Evolutionary conservation across 2,888 invertebrate species (phyloP).

Genomic region (Hipparchia semele): DNA sequence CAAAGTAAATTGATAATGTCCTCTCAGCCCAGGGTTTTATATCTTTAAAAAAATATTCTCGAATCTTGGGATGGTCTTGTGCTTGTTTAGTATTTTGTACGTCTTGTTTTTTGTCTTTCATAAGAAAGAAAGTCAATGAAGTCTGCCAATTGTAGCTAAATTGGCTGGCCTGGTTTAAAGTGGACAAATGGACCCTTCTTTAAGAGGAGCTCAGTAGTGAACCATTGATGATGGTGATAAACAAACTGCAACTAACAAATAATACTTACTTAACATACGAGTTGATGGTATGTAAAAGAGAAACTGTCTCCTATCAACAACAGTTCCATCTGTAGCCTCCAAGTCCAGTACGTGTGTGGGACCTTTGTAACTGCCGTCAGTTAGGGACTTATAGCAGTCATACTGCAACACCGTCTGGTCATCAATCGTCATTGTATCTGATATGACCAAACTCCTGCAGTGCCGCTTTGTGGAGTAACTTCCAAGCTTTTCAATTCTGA

Average conservation of each 20-base stretch:
- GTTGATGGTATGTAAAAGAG: conserved; percentile 11
- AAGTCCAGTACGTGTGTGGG: background rate
- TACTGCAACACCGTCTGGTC: conserved; percentile 7
- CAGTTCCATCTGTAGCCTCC: conserved; percentile 12
- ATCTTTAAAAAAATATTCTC: no score
- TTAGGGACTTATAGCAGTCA: conserved; percentile 6
- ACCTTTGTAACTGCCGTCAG: background rate
- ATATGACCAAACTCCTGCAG: background rate
- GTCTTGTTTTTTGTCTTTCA: no score
- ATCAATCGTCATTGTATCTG: background rate
- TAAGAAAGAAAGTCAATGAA: no score
- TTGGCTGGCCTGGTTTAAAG: no score
- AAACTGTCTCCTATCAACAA: conserved; percentile 1
- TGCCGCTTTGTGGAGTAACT: background rate
- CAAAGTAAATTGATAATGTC: no score
- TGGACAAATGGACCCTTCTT: no score
- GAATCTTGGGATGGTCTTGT: no score
- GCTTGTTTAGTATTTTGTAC: no score
- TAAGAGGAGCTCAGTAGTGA: background rate
- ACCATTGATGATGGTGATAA: background rate
- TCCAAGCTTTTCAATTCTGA: background rate
- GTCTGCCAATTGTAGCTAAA: no score
- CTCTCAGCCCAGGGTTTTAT: no score
- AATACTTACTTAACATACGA: conserved; percentile 10
- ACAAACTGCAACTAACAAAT: background rate